Conservation (phyloP, 2,113 vertebrate genomes). For the Eclectus roratus region DNA sequence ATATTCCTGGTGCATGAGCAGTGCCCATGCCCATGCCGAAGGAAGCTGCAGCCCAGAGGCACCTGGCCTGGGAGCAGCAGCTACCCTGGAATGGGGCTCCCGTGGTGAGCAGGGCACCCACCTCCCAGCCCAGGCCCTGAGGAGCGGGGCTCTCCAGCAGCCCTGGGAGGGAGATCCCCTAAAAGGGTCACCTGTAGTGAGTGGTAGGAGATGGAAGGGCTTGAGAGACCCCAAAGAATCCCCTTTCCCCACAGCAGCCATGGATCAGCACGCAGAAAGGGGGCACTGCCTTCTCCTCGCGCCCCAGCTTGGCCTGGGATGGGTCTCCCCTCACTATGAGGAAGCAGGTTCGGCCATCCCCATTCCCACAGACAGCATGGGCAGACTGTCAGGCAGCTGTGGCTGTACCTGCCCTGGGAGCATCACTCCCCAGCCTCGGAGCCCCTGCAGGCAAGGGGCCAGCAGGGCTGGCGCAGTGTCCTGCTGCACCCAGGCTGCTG, state of each 20-base stretch:
- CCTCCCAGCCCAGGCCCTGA: background rate
- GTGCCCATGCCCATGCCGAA: fast-evolving
- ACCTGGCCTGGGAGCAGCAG: background rate
- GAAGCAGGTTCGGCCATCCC: background rate
- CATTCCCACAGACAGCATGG: fast-evolving
- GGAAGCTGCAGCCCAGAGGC: background rate
- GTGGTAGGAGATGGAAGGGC: background rate
- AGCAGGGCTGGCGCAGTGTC: background rate
- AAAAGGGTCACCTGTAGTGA: background rate
- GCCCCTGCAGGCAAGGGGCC: background rate
- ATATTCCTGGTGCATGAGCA: background rate
- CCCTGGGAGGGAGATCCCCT: background rate
- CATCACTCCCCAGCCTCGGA: background rate
- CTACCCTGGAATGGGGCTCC: background rate
- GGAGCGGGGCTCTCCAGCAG: background rate
- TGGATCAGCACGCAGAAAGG: fast-evolving
- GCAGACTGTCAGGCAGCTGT: background rate
- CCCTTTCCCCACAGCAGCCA: background rate
- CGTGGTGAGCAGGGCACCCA: fast-evolving
- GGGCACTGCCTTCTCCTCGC: background rate
- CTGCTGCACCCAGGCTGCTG: background rate
- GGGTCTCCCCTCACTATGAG: fast-evolving
- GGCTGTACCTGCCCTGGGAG: background rate
- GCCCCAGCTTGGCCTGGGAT: background rate
- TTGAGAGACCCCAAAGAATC: background rate